phyloP scores from a whole-genome alignment of 2,888 invertebrate species.

The Drosophila leonis region DNA sequence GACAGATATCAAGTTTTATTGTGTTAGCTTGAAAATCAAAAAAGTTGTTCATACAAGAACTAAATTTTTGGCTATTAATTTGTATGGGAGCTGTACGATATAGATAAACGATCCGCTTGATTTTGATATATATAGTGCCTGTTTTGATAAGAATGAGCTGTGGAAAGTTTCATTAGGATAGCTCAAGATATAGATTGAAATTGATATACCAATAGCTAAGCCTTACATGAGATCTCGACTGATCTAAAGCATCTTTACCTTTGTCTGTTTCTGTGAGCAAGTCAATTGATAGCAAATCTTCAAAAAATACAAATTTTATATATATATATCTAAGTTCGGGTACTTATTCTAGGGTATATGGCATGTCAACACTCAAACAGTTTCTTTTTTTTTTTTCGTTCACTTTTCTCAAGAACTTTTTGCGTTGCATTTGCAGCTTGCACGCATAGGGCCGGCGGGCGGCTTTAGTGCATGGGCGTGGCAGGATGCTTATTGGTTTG shows the following conservation, averaged over 20 bases:
- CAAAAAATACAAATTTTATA: no score
- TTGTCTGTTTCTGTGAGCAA: no score
- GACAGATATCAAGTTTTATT: neutral
- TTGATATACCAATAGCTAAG: neutral
- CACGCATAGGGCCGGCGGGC: neutral
- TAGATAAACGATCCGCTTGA: neutral
- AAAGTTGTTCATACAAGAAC: neutral
- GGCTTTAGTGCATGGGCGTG: conserved; percentile 1
- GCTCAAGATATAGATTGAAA: neutral
- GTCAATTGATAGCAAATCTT: neutral
- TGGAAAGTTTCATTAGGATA: neutral
- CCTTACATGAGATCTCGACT: no score
- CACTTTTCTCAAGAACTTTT: conserved; percentile 22
- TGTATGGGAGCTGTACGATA: neutral
- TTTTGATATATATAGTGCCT: neutral
- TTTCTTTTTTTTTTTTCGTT: neutral
- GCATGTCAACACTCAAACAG: neutral
- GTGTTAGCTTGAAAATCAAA: neutral
- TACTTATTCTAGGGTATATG: neutral
- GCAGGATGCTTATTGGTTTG: conserved; percentile 42
- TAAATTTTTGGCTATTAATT: neutral
- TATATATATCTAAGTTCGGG: neutral
- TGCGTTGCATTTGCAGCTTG: conserved; percentile 55
- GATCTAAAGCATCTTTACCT: neutral
- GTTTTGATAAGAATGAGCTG: neutral